These are phyloP conservation scores for Temnothorax nylanderi DNA, from an alignment of 1,140 invertebrate species.

Conservation along the genomic window DNA sequence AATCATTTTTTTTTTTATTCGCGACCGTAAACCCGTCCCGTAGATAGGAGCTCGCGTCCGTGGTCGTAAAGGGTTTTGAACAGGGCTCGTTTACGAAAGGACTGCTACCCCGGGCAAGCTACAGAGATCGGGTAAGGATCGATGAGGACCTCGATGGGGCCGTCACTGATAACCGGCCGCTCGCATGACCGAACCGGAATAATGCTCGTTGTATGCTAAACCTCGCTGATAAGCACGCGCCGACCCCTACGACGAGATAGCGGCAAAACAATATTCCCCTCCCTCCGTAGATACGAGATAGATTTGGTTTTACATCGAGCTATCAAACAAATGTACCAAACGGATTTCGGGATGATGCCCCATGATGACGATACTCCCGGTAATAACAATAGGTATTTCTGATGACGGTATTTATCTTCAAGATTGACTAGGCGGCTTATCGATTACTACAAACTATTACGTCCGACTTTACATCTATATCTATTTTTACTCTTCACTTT, in stretches of 20 bases:
- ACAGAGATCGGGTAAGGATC: slow-evolving; percentile 30
- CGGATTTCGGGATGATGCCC: neutral
- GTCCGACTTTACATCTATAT: neutral
- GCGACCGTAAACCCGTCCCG: slow-evolving; percentile 10
- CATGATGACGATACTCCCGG: neutral
- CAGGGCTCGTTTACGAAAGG: slow-evolving; percentile 40
- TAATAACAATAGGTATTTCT: neutral
- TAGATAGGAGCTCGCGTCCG: neutral
- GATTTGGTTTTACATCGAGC: slow-evolving; percentile 62
- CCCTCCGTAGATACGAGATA: slow-evolving; percentile 31
- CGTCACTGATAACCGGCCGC: slow-evolving; percentile 65
- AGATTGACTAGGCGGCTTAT: neutral
- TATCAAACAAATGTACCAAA: slow-evolving; percentile 17
- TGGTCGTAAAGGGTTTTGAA: slow-evolving; percentile 41
- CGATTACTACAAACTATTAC: slow-evolving; percentile 4
- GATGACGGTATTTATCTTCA: neutral
- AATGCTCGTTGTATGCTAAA: slow-evolving; percentile 65
- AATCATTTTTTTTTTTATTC: slow-evolving; percentile 46
- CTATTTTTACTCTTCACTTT: neutral
- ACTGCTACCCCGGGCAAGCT: neutral
- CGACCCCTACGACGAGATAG: slow-evolving; percentile 55
- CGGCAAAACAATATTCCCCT: slow-evolving; percentile 68
- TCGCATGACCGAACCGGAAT: slow-evolving; percentile 68
- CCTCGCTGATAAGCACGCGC: slow-evolving; percentile 63
- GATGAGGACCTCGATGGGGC: slow-evolving; percentile 50